Evolutionary conservation across 2,113 vertebrate species (phyloP).

Genomic region (Limnothrissa miodon): DNA sequence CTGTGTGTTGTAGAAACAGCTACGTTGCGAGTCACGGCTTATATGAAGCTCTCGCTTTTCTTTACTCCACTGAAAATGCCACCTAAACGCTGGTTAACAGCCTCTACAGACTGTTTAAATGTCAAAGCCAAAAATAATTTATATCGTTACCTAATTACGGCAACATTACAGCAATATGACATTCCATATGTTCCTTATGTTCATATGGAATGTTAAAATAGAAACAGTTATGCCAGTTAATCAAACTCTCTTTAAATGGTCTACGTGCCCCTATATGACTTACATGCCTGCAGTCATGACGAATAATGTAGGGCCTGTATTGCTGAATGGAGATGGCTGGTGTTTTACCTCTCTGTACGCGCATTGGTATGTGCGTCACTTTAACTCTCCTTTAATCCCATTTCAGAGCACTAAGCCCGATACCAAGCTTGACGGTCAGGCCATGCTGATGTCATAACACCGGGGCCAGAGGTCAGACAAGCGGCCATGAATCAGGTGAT

Average conservation of each 20-base stretch:
- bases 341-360: conserved; percentile 31
- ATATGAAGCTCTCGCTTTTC: neutral
- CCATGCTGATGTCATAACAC: conserved; percentile 43
- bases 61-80: neutral
- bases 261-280: neutral
- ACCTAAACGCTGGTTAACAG: neutral
- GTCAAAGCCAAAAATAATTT: too few relatives aligned
- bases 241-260: too few relatives aligned
- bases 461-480: conserved; percentile 20
- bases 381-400: conserved; percentile 40
- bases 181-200: too few relatives aligned
- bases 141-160: too few relatives aligned
- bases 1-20: neutral
- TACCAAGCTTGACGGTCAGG: conserved; percentile 42
- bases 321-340: neutral
- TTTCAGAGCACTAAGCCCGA: conserved; percentile 37
- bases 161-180: too few relatives aligned
- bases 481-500: conserved; percentile 45
- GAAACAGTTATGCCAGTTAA: too few relatives aligned
- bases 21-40: neutral
- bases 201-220: too few relatives aligned
- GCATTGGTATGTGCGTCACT: conserved; percentile 25
- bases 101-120: neutral
- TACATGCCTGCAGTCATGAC: neutral
- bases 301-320: neutral